These are phyloP conservation scores for Cephus spinipes DNA, from an alignment of 2,888 invertebrate genomes.

Conservation along the genomic window DNA sequence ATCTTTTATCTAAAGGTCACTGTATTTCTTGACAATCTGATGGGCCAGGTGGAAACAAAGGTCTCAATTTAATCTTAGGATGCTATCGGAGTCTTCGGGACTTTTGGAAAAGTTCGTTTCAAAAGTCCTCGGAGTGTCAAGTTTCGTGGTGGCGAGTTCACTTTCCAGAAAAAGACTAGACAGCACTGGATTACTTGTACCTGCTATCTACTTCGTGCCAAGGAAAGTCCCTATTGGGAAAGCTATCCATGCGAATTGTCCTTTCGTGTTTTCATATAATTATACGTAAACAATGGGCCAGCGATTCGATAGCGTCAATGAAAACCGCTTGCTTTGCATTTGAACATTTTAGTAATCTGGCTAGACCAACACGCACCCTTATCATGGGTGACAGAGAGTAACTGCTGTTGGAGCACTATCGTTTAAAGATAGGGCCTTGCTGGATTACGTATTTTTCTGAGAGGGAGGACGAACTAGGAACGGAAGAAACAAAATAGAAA, in stretches of 20 bases:
- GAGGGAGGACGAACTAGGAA: not conserved
- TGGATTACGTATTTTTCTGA: no score
- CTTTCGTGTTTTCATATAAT: not conserved
- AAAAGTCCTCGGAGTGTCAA: not conserved
- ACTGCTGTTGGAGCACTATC: not conserved
- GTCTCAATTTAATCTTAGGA: not conserved
- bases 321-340: not conserved
- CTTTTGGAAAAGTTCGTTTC: not conserved
- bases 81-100: not conserved
- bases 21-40: not conserved
- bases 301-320: not conserved
- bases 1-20: slow-evolving; percentile 1
- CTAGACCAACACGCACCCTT: not conserved
- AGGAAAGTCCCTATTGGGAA: not conserved
- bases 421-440: no score
- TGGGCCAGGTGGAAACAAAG: not conserved
- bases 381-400: not conserved
- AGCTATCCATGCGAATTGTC: not conserved
- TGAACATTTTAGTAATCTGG: not conserved
- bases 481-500: not conserved
- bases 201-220: not conserved
- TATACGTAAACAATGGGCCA: not conserved
- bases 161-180: not conserved
- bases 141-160: not conserved
- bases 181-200: not conserved